Conservation (phyloP, 2,113 vertebrate species). For the Tragelaphus imberbis region DNA sequence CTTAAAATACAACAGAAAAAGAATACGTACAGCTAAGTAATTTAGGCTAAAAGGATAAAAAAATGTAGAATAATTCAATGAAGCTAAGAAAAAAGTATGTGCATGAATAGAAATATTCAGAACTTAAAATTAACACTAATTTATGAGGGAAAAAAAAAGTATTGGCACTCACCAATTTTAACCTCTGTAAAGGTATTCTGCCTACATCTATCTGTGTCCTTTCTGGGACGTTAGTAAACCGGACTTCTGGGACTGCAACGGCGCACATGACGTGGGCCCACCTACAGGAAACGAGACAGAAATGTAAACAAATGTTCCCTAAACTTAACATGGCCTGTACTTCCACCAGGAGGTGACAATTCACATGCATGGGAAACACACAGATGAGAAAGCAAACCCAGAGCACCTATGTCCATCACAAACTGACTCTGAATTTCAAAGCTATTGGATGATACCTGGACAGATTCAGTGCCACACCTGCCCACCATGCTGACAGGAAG, state of each 20-base stretch:
- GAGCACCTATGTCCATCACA: neutral
- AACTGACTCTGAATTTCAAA: neutral
- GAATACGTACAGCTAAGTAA: neutral
- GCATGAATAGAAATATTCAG: neutral
- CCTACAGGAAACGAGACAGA: constrained; percentile 81
- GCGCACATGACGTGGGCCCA: constrained; percentile 98
- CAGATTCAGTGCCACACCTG: neutral
- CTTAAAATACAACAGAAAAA: neutral
- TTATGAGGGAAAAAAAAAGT: constrained; percentile 6
- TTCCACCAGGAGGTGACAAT: neutral
- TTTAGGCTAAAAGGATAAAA: neutral
- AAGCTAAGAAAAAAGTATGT: neutral
- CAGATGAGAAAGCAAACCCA: neutral
- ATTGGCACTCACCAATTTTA: constrained; percentile 91
- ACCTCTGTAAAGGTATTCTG: constrained; percentile 92
- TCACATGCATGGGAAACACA: neutral
- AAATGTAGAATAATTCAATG: neutral
- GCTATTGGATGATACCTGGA: neutral
- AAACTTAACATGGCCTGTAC: neutral
- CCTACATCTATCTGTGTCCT: constrained; percentile 92
- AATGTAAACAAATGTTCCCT: constrained; percentile 63
- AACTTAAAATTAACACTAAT: constrained; percentile 52
- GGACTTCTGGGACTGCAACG: constrained; percentile 93
- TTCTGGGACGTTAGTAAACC: constrained; percentile 89
- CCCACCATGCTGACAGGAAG: neutral